phyloP scores from a whole-genome alignment of 2,113 vertebrate genomes.

The Parus major region DNA sequence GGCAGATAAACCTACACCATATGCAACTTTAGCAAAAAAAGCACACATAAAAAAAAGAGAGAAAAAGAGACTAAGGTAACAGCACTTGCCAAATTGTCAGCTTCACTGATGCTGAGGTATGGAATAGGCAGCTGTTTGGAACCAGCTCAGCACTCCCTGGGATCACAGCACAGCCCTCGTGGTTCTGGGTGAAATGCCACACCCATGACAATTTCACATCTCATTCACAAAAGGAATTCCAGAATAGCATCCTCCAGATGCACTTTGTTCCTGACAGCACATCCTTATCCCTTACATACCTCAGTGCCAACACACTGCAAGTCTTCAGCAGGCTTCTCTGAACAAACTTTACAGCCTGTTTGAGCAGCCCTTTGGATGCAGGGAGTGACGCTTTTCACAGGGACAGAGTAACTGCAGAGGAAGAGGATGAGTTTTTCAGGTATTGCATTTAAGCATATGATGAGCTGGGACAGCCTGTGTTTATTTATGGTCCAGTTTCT shows the following conservation, averaged over 20 bases:
- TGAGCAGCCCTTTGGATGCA: background rate
- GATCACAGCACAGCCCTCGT: background rate
- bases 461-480: background rate
- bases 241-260: background rate
- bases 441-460: background rate
- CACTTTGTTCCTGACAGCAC: background rate
- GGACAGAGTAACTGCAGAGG: background rate
- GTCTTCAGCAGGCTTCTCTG: background rate
- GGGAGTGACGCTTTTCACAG: background rate
- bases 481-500: background rate
- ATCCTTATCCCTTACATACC: background rate
- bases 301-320: background rate
- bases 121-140: background rate
- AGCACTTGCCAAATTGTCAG: background rate
- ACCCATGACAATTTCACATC: background rate
- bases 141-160: background rate
- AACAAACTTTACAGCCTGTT: background rate
- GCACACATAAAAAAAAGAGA: background rate
- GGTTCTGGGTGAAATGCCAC: background rate
- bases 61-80: background rate
- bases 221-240: background rate
- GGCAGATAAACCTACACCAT: background rate
- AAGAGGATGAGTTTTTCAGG: background rate
- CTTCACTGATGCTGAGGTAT: background rate
- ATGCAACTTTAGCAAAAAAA: background rate